Percentiles rank a stretch among this genome's conserved stretches.
These are phyloP conservation scores for Unio pictorum DNA, from an alignment of 2,888 invertebrate species.

Conservation along the genomic window DNA sequence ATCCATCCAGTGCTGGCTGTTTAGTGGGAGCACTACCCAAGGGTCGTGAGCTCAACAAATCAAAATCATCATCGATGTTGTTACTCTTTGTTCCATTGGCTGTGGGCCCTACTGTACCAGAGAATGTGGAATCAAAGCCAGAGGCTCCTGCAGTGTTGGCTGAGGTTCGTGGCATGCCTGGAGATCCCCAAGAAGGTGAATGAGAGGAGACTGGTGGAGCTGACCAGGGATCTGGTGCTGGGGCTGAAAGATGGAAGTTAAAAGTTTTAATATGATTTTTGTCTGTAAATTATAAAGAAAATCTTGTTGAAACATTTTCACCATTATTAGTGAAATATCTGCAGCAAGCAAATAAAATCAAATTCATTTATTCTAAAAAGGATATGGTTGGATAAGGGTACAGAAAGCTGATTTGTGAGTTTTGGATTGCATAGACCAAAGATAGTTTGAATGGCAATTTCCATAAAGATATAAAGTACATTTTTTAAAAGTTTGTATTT, in stretches of 20 bases:
- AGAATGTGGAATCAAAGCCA: conserved; percentile 29
- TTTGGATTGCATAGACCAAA: too few relatives aligned
- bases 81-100: conserved; percentile 49
- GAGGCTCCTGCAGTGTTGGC: conserved; percentile 24
- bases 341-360: too few relatives aligned
- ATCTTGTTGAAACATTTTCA: too few relatives aligned
- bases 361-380: too few relatives aligned
- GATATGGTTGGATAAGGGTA: too few relatives aligned
- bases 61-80: conserved; percentile 66
- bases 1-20: conserved; percentile 43
- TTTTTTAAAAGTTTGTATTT: too few relatives aligned
- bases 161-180: conserved; percentile 17
- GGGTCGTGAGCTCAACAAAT: conserved; percentile 59
- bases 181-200: conserved; percentile 25
- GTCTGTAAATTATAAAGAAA: too few relatives aligned
- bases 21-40: conserved; percentile 51
- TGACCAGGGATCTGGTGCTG: conserved; percentile 47
- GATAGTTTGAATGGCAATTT: too few relatives aligned
- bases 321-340: too few relatives aligned
- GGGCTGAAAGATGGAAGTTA: conserved; percentile 2
- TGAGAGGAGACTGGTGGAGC: conserved; percentile 28
- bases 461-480: too few relatives aligned
- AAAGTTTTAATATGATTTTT: too few relatives aligned
- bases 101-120: conserved; percentile 20
- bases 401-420: too few relatives aligned